Percentiles rank a stretch among this genome's conserved stretches.
phyloP scores from a whole-genome alignment of 1,140 invertebrate genomes.

The Potamilus streckersoni region DNA sequence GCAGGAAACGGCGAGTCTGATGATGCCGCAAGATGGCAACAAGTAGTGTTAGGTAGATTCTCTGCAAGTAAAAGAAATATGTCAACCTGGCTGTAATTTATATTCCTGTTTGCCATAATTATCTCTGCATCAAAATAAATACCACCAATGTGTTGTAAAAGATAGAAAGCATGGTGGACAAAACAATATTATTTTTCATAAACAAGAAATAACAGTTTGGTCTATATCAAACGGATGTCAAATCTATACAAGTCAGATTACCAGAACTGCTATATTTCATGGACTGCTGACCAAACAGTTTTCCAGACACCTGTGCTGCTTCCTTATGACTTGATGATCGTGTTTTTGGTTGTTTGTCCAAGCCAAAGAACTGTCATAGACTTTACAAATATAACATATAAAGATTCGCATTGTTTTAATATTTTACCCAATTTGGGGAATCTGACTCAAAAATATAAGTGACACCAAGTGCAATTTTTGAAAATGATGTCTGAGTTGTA shows the following conservation, averaged over 20 bases:
- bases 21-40: constrained; percentile 53
- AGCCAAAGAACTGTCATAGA: neutral
- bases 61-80: constrained; percentile 44
- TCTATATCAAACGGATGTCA: no score
- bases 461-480: no score
- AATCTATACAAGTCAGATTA: no score
- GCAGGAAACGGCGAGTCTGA: constrained; percentile 72
- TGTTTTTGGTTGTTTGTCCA: no score
- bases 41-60: constrained; percentile 51
- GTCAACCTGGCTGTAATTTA: neutral
- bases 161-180: neutral
- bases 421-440: neutral
- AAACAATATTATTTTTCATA: no score
- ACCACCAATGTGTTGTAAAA: neutral
- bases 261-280: no score
- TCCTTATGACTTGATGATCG: no score
- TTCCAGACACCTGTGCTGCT: no score
- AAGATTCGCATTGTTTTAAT: neutral
- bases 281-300: no score
- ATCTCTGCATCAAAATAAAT: neutral
- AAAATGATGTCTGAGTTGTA: no score
- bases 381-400: neutral
- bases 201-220: no score
- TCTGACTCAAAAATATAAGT: no score
- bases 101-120: neutral